Conservation (phyloP, 37 sponge, comb jelly and placozoan genomes). For the Ianthella basta region DNA sequence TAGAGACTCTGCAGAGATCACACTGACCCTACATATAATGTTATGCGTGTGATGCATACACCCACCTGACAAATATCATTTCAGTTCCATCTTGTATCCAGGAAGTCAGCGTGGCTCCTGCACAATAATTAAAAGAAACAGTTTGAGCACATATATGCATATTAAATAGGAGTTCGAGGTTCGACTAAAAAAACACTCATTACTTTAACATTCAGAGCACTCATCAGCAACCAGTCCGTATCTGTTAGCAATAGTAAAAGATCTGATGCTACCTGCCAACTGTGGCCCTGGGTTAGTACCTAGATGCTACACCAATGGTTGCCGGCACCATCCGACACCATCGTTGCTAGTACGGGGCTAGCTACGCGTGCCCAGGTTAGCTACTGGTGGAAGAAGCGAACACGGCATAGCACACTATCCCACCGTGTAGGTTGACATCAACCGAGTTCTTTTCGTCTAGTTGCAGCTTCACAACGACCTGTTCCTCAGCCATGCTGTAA, state of each 20-base stretch:
- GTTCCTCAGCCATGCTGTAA: conserved; percentile 40
- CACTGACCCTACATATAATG: not conserved
- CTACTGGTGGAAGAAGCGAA: too few species aligned
- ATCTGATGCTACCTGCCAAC: too few species aligned
- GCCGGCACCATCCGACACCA: too few species aligned
- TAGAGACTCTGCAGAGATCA: not conserved
- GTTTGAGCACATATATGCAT: too few species aligned
- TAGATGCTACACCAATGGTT: too few species aligned
- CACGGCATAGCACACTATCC: not conserved
- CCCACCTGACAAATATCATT: conserved; percentile 90
- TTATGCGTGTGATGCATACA: not conserved
- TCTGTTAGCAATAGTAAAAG: too few species aligned
- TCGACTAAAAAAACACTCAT: too few species aligned
- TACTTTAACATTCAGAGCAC: not conserved
- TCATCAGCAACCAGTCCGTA: too few species aligned
- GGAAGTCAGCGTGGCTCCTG: conserved; percentile 91
- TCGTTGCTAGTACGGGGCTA: not conserved
- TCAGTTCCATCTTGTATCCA: conserved; percentile 88
- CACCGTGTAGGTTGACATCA: conserved; percentile 83
- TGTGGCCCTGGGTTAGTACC: too few species aligned
- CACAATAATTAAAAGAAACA: too few species aligned
- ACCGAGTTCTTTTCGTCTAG: conserved; percentile 76
- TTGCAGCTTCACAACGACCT: conserved; percentile 55
- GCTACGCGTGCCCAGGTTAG: too few species aligned
- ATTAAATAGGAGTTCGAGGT: not conserved